Evolutionary conservation across 2,113 vertebrate species (phyloP).

Genomic region (Eurypyga helias): DNA sequence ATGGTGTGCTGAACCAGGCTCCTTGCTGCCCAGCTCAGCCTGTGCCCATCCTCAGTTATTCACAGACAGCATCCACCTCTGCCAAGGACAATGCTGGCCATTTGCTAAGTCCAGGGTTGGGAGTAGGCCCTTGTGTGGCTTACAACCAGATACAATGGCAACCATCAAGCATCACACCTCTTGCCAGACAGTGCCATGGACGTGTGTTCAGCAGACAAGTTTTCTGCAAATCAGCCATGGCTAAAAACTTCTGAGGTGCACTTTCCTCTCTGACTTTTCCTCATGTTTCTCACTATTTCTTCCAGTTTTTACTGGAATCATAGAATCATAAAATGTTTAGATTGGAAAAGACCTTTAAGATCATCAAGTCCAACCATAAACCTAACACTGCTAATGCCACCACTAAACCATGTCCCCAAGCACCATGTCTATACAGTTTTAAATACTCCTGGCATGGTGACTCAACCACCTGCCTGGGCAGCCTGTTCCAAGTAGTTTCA

Average conservation of each 20-base stretch:
- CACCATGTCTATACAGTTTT: too few relatives aligned
- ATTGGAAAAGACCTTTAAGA: too few relatives aligned
- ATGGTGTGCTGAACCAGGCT: rapidly evolving
- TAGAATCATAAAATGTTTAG: too few relatives aligned
- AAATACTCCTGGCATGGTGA: too few relatives aligned
- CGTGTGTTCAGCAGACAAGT: neutral
- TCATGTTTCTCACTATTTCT: neutral
- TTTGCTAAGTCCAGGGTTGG: neutral
- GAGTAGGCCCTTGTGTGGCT: neutral
- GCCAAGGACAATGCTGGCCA: neutral
- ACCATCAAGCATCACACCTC: rapidly evolving
- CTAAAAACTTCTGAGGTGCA: neutral
- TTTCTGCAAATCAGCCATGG: neutral
- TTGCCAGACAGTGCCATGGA: neutral
- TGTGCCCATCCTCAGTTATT: neutral
- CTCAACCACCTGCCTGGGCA: too few relatives aligned
- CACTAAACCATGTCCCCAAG: too few relatives aligned
- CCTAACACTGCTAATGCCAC: too few relatives aligned
- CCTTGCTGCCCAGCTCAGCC: neutral
- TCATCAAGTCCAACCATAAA: too few relatives aligned
- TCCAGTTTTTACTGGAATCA: neutral
- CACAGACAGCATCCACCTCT: neutral
- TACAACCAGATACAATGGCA: neutral
- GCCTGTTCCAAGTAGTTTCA: neutral
- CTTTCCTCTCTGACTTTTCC: neutral